Evolutionary conservation across 2,113 vertebrate species (phyloP).

Genomic region (Forbesichthys papilliferus): DNA sequence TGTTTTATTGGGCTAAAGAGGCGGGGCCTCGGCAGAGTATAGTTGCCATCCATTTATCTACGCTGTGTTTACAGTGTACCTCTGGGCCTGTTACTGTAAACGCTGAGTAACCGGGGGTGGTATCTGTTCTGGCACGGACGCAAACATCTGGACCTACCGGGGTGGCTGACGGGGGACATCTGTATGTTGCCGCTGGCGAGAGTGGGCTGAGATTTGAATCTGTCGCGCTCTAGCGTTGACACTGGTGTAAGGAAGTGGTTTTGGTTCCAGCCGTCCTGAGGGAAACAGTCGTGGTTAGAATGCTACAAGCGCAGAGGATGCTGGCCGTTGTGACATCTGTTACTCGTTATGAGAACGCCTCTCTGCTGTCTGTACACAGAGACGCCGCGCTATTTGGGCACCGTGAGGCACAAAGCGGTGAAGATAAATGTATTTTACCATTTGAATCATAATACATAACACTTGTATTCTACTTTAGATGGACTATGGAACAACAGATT

Average conservation of each 20-base stretch:
- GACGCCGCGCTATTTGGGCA: background rate
- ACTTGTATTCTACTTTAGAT: no score
- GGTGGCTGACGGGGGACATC: conserved; percentile 93
- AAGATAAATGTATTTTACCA: no score
- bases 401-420: background rate
- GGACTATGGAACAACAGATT: no score
- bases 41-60: no score
- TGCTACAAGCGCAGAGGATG: background rate
- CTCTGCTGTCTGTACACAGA: conserved; percentile 7
- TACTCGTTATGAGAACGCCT: background rate
- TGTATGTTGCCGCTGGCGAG: conserved; percentile 88
- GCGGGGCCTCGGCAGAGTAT: no score
- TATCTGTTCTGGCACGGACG: no score
- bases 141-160: conserved; percentile 76
- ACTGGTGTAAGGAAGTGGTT: conserved; percentile 98
- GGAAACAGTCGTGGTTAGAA: conserved; percentile 9
- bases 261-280: conserved; percentile 97
- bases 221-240: conserved; percentile 91
- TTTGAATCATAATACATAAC: no score
- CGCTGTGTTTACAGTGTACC: background rate
- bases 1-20: no score
- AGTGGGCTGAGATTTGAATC: conserved; percentile 93
- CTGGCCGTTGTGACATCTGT: background rate
- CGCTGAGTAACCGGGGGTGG: no score
- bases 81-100: background rate